These are phyloP conservation scores for Pelochelys cantorii DNA, from an alignment of 2,797 vertebrate species.

Conservation along the genomic window DNA sequence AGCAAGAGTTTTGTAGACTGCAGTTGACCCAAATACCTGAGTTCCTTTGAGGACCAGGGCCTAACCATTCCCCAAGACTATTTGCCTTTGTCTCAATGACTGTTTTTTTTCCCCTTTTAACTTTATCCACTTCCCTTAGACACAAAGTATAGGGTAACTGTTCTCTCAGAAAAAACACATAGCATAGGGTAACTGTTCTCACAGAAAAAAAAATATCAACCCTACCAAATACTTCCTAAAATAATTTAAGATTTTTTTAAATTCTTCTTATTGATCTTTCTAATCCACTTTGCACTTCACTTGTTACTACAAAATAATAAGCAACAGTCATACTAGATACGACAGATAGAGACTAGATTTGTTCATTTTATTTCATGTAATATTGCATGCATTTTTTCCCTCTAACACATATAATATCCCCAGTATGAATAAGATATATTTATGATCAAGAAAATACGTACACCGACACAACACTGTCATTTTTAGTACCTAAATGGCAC, in stretches of 20 bases:
- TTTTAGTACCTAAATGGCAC: conserved; percentile 9
- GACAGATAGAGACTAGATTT: background rate
- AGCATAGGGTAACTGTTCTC: background rate
- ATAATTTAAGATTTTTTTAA: background rate
- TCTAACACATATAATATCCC: background rate
- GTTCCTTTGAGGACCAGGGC: too few species aligned
- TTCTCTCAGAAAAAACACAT: background rate
- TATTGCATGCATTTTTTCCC: background rate
- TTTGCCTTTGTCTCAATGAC: background rate
- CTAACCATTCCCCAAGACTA: background rate
- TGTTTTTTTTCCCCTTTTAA: background rate
- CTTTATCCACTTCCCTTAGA: background rate
- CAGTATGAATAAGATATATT: background rate
- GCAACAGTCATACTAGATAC: background rate
- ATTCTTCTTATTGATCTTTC: background rate
- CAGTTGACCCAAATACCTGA: background rate
- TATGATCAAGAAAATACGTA: background rate
- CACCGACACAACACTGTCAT: background rate
- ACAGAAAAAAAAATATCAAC: too few species aligned
- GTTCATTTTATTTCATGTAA: background rate
- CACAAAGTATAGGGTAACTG: background rate
- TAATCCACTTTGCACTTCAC: background rate
- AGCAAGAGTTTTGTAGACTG: background rate
- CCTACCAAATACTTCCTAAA: background rate
- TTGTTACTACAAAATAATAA: background rate